A percentile compares a stretch with the other conserved stretches of the same genome.
phyloP scores from a whole-genome alignment of 2,113 vertebrate genomes.

The Hydropotes inermis region DNA sequence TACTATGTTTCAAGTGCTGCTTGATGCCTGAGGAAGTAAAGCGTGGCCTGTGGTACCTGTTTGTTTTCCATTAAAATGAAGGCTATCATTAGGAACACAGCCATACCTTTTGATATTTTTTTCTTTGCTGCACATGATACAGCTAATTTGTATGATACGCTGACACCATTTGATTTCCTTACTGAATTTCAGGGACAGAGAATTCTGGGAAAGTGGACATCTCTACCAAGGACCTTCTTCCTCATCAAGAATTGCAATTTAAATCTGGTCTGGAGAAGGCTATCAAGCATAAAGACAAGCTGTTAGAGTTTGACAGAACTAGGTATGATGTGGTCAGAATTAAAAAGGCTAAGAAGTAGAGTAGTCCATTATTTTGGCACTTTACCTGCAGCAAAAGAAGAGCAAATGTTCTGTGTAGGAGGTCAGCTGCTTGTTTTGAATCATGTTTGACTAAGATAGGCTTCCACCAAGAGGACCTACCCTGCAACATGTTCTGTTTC shows the following conservation, averaged over 20 bases:
- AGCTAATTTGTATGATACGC: not conserved
- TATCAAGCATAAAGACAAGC: slow-evolving; percentile 95
- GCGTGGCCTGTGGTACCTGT: not conserved
- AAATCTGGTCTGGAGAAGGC: slow-evolving; percentile 93
- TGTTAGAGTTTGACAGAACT: slow-evolving; percentile 94
- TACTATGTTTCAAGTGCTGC: not conserved
- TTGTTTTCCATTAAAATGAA: slow-evolving; percentile 24
- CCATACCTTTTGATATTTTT: not conserved
- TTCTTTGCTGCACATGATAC: not conserved
- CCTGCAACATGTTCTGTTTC: not conserved
- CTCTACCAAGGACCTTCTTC: slow-evolving; percentile 85
- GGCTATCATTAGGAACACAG: not conserved
- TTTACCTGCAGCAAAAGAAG: not conserved
- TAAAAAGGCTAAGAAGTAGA: not conserved
- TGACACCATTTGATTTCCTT: slow-evolving; percentile 43
- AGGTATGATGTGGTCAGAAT: slow-evolving; percentile 82
- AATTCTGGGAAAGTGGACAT: slow-evolving; percentile 75
- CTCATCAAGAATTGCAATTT: slow-evolving; percentile 86
- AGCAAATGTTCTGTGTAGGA: not conserved
- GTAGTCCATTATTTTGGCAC: not conserved
- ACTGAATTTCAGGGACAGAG: slow-evolving; percentile 79
- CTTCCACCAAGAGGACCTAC: not conserved
- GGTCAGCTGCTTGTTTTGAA: not conserved
- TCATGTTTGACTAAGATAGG: slow-evolving; percentile 6
- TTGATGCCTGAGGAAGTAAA: not conserved